Conservation (phyloP, 2,888 invertebrate species). For the Drosophila anomalata region DNA sequence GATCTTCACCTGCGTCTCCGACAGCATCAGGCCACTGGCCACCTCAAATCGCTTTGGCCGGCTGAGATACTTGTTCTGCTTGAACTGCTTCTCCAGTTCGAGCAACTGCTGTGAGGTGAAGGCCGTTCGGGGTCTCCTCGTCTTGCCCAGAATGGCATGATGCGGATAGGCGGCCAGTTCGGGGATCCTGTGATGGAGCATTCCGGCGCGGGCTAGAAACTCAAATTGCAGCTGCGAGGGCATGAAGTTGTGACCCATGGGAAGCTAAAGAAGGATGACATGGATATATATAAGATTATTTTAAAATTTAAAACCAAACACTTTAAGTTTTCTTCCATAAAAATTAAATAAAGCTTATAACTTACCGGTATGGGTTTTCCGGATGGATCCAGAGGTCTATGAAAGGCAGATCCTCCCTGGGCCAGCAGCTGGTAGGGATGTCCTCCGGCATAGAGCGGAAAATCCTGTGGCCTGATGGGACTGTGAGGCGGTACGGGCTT, state of each 20-base stretch:
- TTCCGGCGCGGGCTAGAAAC: conserved; percentile 95
- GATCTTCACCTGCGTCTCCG: conserved; percentile 99
- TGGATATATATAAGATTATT: background rate
- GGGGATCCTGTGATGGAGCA: conserved; percentile 95
- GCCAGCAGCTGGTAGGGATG: conserved; percentile 85
- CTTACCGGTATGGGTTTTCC: conserved; percentile 84
- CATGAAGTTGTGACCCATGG: conserved; percentile 85
- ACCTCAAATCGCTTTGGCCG: conserved; percentile 99
- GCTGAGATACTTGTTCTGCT: conserved; percentile 99
- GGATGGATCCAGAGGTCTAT: conserved; percentile 85
- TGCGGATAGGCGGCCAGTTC: conserved; percentile 91
- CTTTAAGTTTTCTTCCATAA: background rate
- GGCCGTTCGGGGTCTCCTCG: conserved; percentile 97
- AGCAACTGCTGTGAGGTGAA: conserved; percentile 98
- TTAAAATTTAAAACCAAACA: background rate
- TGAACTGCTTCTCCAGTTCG: conserved; percentile 98
- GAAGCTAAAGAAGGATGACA: conserved; percentile 70
- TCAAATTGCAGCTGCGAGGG: conserved; percentile 87
- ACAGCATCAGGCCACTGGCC: conserved; percentile 97
- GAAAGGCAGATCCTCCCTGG: conserved; percentile 85
- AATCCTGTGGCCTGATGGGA: conserved; percentile 83
- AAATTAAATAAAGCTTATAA: background rate
- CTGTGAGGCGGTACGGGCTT: conserved; percentile 84
- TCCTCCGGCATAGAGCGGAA: conserved; percentile 83
- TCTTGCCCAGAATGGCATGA: conserved; percentile 93